Base-by-base conservation (phyloP, 2,888 invertebrate species). In the Caenorhabditis sp. region DNA sequence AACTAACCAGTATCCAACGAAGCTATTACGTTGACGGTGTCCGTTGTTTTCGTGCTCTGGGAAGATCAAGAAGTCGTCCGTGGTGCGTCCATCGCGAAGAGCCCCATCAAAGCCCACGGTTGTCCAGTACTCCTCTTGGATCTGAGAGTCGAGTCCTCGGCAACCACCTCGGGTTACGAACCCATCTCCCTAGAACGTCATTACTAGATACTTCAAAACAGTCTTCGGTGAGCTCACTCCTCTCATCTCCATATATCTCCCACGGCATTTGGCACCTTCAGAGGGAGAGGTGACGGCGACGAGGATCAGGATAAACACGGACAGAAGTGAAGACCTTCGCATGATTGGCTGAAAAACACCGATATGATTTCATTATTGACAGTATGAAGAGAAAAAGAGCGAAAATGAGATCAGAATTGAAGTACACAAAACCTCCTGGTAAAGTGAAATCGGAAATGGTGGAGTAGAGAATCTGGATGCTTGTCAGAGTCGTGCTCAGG, bases 121-220 rank as follows among this genome's bases (percentile, higher is more conserved):
- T 7, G 87, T 86, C 89, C 89, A 89, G 58, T 87, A 89, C 49
- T 89, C 88, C 24, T 88, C 89, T 12, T 84, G 82, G 24, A 89
- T 87, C 79, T 86, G 82, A 5, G 72, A 47, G 24, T 84, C 75
- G 0, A 75, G 51, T 16, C 75, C 75, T 35, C 83, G 80, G 59
- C 83, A 80, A 0, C 74, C 74, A 6, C 80, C 66, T 38, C 61
- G 70, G 3, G 75, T 49, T 16, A 81, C 38, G 24, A 75, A 81
- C 6, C 81, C 81, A 12, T 81, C 75, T 6, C 75, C 58, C 81
- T 81, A 54, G 22, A 80, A 26, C 6, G 41, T 12, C 7, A 54
- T 26, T 22, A 10, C 19, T 51, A 22, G 14, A 44, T 44, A 5
- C 16, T 5, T 5, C n/a, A 14, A 44, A 44, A 14, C 14, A 14